A percentile compares a stretch with the other conserved stretches of the same genome.
phyloP scores from a whole-genome alignment of 2,113 vertebrate genomes.

The Python bivittatus region DNA sequence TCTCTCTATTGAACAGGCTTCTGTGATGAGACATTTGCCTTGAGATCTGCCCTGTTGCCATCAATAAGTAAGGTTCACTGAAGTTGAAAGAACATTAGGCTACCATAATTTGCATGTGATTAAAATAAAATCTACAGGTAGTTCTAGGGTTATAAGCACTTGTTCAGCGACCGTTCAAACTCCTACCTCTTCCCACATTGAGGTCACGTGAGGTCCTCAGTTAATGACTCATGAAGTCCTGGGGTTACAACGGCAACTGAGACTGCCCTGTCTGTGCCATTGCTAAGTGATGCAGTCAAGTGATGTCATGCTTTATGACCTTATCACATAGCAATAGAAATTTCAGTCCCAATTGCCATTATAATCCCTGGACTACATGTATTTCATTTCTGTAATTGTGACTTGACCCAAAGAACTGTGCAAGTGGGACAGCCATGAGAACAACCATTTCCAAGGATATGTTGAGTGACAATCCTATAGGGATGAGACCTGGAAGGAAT shows the following conservation, averaged over 20 bases:
- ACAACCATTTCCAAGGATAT: background rate
- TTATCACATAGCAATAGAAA: background rate
- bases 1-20: too few relatives aligned
- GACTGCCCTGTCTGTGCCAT: too few relatives aligned
- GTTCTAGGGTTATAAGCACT: background rate
- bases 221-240: background rate
- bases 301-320: background rate
- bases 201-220: background rate
- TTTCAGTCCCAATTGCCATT: background rate
- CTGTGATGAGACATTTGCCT: too few relatives aligned
- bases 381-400: background rate
- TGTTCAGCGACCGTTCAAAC: background rate
- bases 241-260: background rate
- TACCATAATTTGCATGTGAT: background rate
- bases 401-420: background rate
- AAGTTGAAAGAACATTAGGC: too few relatives aligned
- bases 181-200: background rate
- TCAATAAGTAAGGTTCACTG: too few relatives aligned
- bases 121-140: background rate
- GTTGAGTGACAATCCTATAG: background rate
- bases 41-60: too few relatives aligned
- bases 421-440: background rate
- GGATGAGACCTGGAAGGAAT: background rate
- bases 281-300: too few relatives aligned
- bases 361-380: too few relatives aligned